Base-by-base conservation (phyloP, 1,140 invertebrate genomes). In the Rhagoletis zephyria region DNA sequence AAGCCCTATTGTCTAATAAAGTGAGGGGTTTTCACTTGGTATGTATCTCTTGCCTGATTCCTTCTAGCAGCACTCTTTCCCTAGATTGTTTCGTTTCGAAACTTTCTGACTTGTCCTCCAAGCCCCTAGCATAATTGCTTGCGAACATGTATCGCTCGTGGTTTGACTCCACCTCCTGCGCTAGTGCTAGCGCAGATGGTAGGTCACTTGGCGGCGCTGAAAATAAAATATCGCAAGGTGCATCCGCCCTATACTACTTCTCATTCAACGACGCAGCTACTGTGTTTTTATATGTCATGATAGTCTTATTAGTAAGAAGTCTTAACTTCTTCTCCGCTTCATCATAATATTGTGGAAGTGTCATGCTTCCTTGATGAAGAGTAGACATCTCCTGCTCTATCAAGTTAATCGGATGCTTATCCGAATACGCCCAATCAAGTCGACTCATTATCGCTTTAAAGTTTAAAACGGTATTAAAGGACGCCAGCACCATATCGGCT, bases 141-240 rank as follows among this genome's bases (percentile, higher is more conserved):
- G 87, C 88, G 65, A 89, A 89, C 7, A 48, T 6, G 40, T 86
- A 88, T 3, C 88, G n/a, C 51, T 89, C 85, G 45, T 89, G 87
- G n/a, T 88, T 89, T 6, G 85, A 64, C 45, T 89, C 87, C 5
- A 89, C 67, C 61, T 89, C 88, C 67, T 88, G 89, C 7, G 88
- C 89, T 61, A 74, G 16, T 14, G 60, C 86, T 1, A 87, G 63
- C n/a, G 88, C 89, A 16, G 87, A 64, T 48, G 88, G 74, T 19
- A 87, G 87, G 40, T 87, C 87, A 6, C 14, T n/a, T 14, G 87
- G 67, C 59, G 48, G 9, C 10, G 51, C 48, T 3, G 87, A 87
- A 81, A 87, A 87, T 2, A 87, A 30, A 45, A 70, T 6, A 65
- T 88, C 63, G 45, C 40, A 45, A 67, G 85, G 7, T 65, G 67